phyloP scores from a whole-genome alignment of 2,113 vertebrate genomes.

The Jacana jacana region DNA sequence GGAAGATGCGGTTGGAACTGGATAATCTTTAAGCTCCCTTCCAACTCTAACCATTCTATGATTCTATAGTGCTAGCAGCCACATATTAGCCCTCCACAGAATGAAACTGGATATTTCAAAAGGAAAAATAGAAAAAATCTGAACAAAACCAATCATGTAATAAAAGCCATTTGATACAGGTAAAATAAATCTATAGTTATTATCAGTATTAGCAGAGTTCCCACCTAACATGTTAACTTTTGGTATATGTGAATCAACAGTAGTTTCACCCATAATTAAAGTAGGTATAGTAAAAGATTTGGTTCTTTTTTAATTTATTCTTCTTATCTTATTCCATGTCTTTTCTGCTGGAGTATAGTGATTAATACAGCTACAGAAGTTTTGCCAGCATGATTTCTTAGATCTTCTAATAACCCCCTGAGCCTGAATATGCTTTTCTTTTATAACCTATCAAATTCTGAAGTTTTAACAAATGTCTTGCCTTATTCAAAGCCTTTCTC shows the following conservation, averaged over 20 bases:
- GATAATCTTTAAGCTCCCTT: too few relatives aligned
- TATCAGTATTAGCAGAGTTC: neutral
- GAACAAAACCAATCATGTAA: neutral
- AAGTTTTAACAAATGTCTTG: neutral
- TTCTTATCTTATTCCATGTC: neutral
- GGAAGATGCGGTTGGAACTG: too few relatives aligned
- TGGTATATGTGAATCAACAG: neutral
- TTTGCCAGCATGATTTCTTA: conserved; percentile 21
- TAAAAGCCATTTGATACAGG: neutral
- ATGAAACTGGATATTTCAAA: neutral
- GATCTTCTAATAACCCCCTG: conserved; percentile 20
- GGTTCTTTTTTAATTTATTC: neutral
- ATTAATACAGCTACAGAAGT: conserved; percentile 16
- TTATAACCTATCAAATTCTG: neutral
- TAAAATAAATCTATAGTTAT: neutral
- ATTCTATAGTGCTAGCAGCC: neutral
- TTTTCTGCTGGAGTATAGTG: neutral
- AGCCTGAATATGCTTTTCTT: conserved; percentile 12
- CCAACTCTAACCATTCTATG: too few relatives aligned
- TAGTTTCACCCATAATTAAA: conserved; percentile 39
- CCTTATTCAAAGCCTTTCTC: conserved; percentile 11
- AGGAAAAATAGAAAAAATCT: neutral
- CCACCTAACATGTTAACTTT: neutral
- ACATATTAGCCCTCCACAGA: neutral
- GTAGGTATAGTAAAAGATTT: neutral